These are phyloP conservation scores for Eulemur mongoz DNA, from an alignment of 2,797 vertebrate genomes.

Conservation along the genomic window DNA sequence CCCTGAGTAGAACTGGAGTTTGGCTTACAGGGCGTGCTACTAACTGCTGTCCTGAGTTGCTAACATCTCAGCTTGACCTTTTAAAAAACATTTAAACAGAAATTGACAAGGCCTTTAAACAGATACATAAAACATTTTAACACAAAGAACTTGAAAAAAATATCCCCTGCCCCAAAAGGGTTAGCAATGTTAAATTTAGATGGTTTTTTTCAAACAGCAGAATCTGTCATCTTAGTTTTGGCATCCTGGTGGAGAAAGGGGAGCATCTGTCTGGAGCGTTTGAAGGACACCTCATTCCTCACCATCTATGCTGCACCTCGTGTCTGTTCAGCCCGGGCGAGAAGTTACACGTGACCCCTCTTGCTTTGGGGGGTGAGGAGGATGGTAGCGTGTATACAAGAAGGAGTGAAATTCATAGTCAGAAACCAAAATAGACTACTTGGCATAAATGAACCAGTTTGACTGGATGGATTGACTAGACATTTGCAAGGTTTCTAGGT, in stretches of 20 bases:
- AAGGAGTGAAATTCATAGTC: neutral
- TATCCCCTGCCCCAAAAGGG: neutral
- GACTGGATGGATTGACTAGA: neutral
- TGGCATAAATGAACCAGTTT: neutral
- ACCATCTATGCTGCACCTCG: neutral
- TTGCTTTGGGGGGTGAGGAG: neutral
- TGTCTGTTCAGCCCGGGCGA: neutral
- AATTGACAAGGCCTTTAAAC: conserved; percentile 36
- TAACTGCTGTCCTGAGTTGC: neutral
- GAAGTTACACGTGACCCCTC: neutral
- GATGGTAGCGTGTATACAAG: neutral
- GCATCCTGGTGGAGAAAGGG: neutral
- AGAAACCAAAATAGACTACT: neutral
- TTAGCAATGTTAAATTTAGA: neutral
- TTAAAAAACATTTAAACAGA: neutral
- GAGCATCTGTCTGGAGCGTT: neutral
- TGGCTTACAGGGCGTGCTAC: neutral
- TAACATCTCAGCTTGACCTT: conserved; percentile 23
- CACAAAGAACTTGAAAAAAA: conserved; percentile 20
- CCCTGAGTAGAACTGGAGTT: neutral
- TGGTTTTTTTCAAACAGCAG: neutral
- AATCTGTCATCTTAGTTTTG: neutral
- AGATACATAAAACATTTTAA: neutral
- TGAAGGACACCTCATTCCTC: neutral
- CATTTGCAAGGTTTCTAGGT: neutral